phyloP scores from a whole-genome alignment of 2,797 vertebrate species.

The Vespertilio murinus region DNA sequence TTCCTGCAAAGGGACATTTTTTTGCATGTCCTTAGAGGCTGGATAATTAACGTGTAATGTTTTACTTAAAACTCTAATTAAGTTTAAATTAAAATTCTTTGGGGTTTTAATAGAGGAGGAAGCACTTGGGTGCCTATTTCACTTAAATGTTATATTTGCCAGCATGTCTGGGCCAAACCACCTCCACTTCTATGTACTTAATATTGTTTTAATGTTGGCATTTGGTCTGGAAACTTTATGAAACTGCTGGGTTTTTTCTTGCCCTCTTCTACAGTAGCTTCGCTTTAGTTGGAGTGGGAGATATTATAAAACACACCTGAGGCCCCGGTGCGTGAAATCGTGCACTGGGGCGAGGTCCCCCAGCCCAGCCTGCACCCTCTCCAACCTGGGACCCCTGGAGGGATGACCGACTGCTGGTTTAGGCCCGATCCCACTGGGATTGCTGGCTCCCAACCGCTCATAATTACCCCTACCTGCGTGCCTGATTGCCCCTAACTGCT shows the following conservation, averaged over 20 bases:
- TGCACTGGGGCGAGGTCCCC: too few species aligned
- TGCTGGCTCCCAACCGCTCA: too few species aligned
- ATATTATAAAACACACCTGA: constrained; percentile 31
- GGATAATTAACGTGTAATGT: constrained; percentile 68
- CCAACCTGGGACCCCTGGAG: too few species aligned
- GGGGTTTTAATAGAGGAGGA: constrained; percentile 70
- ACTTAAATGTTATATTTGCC: constrained; percentile 64
- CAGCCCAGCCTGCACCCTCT: too few species aligned
- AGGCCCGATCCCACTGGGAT: too few species aligned
- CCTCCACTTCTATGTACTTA: constrained; percentile 29
- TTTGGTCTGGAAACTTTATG: constrained; percentile 54
- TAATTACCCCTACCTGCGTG: too few species aligned
- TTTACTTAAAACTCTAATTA: constrained; percentile 76
- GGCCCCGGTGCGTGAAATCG: too few species aligned
- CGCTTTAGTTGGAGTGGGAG: not conserved
- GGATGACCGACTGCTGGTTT: too few species aligned
- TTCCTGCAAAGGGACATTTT: constrained; percentile 61
- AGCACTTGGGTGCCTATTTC: constrained; percentile 67
- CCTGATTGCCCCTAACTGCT: too few species aligned
- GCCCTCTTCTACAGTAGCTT: not conserved
- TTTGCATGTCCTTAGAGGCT: constrained; percentile 70
- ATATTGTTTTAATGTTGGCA: constrained; percentile 49
- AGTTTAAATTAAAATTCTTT: constrained; percentile 79
- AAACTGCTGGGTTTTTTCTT: constrained; percentile 10
- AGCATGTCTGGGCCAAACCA: constrained; percentile 50